A percentile compares a stretch with the other conserved stretches of the same genome.
phyloP scores from a whole-genome alignment of 2,797 vertebrate species.

The Rhinoraja longicauda region DNA sequence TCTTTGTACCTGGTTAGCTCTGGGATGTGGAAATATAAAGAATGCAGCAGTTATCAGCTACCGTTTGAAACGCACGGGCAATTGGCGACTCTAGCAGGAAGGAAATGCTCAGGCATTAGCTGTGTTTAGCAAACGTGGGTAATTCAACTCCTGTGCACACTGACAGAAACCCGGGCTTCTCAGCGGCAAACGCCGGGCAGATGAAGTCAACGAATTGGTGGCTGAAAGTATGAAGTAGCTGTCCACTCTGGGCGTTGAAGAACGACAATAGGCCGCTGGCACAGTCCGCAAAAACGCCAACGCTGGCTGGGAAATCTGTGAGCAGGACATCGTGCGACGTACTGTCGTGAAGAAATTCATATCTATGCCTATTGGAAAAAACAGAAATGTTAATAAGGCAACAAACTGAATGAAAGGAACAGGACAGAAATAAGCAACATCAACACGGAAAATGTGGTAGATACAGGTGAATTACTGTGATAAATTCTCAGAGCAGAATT shows the following conservation, averaged over 20 bases:
- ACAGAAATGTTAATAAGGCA: neutral
- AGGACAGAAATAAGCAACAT: neutral
- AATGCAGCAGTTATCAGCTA: neutral
- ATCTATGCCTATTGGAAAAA: constrained; percentile 62
- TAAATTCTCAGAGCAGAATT: neutral
- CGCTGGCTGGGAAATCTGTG: constrained; percentile 61
- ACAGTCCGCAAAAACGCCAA: constrained; percentile 82
- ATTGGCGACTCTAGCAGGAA: neutral
- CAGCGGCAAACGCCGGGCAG: constrained; percentile 76
- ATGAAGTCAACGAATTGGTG: constrained; percentile 67
- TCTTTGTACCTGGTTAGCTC: neutral
- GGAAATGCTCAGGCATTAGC: constrained; percentile 53
- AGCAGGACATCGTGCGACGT: constrained; percentile 67
- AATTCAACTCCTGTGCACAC: constrained; percentile 70
- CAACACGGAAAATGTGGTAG: no score
- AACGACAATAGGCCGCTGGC: constrained; percentile 68
- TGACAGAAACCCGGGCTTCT: constrained; percentile 73
- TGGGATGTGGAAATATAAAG: neutral
- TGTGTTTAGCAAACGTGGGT: constrained; percentile 72
- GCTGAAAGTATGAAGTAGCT: constrained; percentile 69
- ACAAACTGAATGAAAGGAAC: neutral
- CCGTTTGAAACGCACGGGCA: neutral
- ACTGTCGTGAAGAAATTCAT: constrained; percentile 72
- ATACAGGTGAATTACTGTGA: neutral
- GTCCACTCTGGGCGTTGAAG: constrained; percentile 76